Conservation (phyloP, 2,797 vertebrate genomes). For the Vespertilio murinus region DNA sequence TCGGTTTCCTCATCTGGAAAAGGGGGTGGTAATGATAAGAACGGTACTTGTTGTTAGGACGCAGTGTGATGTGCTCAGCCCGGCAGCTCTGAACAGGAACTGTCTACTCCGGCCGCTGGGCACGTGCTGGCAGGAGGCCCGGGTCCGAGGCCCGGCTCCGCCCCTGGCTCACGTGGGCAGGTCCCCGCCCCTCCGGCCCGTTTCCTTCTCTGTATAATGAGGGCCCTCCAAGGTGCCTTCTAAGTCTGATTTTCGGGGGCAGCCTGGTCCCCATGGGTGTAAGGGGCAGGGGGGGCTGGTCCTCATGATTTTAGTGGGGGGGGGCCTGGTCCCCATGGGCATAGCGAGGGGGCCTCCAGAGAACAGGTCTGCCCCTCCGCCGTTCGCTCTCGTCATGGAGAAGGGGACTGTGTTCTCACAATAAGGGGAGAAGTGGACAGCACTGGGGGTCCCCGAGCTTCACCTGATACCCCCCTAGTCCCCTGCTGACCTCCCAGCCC, state of each 20-base stretch:
- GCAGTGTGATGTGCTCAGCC: neutral
- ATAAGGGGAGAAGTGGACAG: neutral
- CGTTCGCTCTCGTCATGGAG: neutral
- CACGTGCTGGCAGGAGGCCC: neutral
- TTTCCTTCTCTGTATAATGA: neutral
- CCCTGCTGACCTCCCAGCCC: neutral
- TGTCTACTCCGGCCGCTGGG: neutral
- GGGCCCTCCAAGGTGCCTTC: neutral
- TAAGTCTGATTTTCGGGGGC: neutral
- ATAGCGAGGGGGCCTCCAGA: neutral
- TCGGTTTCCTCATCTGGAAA: neutral
- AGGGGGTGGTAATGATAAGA: neutral
- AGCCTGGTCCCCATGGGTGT: neutral
- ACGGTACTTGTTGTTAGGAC: neutral
- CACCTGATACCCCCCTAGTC: neutral
- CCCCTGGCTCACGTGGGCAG: neutral
- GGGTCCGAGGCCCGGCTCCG: neutral
- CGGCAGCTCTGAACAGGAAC: neutral
- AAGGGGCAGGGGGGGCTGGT: neutral
- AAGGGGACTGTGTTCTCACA: neutral
- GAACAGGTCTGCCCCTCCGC: neutral
- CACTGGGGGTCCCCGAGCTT: neutral
- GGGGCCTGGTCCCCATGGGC: neutral
- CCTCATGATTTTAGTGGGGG: neutral
- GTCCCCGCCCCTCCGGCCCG: neutral